A percentile compares a stretch with the other conserved stretches of the same genome.
phyloP scores from a whole-genome alignment of 1,140 invertebrate species.

The Anoplophora glabripennis region DNA sequence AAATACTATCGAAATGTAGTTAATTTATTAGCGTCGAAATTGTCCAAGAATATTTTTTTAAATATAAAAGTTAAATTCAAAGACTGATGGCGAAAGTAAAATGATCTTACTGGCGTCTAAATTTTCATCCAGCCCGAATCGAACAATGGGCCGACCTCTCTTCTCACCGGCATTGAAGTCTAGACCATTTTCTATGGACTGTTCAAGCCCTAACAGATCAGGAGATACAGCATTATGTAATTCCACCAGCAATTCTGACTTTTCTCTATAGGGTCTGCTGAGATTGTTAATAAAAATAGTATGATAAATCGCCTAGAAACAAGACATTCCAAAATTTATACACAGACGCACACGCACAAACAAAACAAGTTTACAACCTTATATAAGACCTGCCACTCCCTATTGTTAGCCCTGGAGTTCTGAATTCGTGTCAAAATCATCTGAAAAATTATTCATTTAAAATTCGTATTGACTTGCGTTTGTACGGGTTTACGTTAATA shows the following conservation, averaged over 20 bases:
- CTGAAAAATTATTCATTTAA: conserved; percentile 44
- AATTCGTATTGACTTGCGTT: conserved; percentile 1
- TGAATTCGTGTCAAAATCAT: conserved; percentile 59
- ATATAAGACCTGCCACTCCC: conserved; percentile 66
- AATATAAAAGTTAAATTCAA: background rate
- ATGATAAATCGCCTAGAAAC: conserved; percentile 43
- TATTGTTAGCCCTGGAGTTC: conserved; percentile 58
- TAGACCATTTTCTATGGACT: conserved; percentile 37
- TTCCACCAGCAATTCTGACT: conserved; percentile 31
- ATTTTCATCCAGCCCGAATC: conserved; percentile 38
- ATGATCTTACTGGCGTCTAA: conserved; percentile 40
- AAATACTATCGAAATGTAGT: background rate
- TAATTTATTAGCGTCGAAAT: background rate
- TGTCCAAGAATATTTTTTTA: background rate
- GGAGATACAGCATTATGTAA: conserved; percentile 33
- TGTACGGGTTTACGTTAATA: conserved; percentile 50
- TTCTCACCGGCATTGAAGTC: conserved; percentile 37
- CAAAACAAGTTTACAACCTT: conserved; percentile 50
- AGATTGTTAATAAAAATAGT: conserved; percentile 39
- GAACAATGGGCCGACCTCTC: conserved; percentile 33
- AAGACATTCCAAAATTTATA: background rate
- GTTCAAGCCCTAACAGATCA: conserved; percentile 36
- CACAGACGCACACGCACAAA: background rate
- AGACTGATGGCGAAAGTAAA: too few species aligned
- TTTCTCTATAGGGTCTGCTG: conserved; percentile 26